A percentile compares a stretch with the other conserved stretches of the same genome.
These are phyloP conservation scores for Scopus umbretta DNA, from an alignment of 2,113 vertebrate genomes.

Conservation along the genomic window DNA sequence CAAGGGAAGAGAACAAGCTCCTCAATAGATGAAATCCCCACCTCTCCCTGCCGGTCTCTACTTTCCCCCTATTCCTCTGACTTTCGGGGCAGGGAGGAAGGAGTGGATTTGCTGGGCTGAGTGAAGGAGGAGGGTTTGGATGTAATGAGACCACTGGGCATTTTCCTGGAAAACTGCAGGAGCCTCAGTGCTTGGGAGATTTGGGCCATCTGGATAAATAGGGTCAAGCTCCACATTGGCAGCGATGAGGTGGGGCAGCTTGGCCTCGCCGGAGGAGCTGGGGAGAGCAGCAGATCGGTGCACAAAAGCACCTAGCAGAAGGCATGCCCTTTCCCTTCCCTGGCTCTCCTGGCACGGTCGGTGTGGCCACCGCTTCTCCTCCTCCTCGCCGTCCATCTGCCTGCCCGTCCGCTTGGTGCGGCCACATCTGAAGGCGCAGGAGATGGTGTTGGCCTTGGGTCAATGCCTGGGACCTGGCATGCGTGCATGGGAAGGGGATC, in stretches of 20 bases:
- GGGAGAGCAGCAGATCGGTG: constrained; percentile 28
- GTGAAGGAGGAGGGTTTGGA: neutral
- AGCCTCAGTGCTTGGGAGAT: neutral
- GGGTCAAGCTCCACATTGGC: constrained; percentile 64
- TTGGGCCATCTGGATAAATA: constrained; percentile 73
- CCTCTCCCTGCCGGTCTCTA: neutral
- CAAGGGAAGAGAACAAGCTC: neutral
- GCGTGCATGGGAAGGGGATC: neutral
- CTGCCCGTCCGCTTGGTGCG: neutral
- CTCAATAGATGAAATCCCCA: neutral
- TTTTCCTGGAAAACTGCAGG: constrained; percentile 38
- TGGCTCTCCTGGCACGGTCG: neutral
- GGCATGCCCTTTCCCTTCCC: neutral
- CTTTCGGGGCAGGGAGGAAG: neutral
- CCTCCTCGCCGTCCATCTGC: constrained; percentile 20
- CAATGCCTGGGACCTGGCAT: neutral
- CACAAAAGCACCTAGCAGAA: constrained; percentile 50
- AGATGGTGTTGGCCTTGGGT: neutral
- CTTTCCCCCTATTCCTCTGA: neutral
- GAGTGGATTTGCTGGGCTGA: neutral
- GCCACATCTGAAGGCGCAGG: neutral
- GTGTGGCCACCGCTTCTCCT: neutral
- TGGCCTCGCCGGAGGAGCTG: neutral
- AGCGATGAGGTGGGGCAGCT: constrained; percentile 25
- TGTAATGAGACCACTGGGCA: constrained; percentile 42